Evolutionary conservation across 2,797 vertebrate species (phyloP), one percentile per base, ranked within the genome.

Genomic region (Carapus acus): DNA sequence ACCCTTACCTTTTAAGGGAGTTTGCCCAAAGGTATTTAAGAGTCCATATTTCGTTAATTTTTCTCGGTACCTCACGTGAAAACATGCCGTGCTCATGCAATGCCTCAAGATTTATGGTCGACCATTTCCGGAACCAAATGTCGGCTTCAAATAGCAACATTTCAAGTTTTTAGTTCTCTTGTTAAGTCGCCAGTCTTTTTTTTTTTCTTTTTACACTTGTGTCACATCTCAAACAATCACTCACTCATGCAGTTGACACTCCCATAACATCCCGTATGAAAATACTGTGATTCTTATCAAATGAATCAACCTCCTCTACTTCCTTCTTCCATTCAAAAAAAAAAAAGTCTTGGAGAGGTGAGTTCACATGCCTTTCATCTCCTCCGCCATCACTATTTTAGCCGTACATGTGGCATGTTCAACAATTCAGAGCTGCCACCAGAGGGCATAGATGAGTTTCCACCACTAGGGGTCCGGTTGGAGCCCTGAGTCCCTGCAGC

Each of bases 11-110:
- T 69, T 72, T 78, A 60, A 57, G 56, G 74, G 38, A 71, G 71
- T 64, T 74, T 80, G 71, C 62, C 57, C 69, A 58, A 71, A 61
- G 37, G 65, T 78, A n/a, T n/a, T 65, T 76, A 23, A 36, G 64
- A 69, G 67, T 51, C 49, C 54, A 79, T 70, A 75, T 17, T 84
- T 77, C 62, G 79, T 49, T 59, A 46, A 49, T 9, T 27, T 27
- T 27, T 27, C 24, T 43, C 76, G 67, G 79, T 83, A 84, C 81
- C 86, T 85, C 80, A 82, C 84, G 65, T 86, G 43, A 74, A 87
- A 86, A 86, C 92, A 93, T 94, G 92, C 92, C 86, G 43, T 48
- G 82, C 85, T 86, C 91, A 93, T 93, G 92, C 92, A 89, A 58
- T 77, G 52, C 83, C 80, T 63, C 54, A 40, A 65, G 82, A 85